Conservation (phyloP, 2,888 invertebrate species). For the Troglohyphantes excavatus region DNA sequence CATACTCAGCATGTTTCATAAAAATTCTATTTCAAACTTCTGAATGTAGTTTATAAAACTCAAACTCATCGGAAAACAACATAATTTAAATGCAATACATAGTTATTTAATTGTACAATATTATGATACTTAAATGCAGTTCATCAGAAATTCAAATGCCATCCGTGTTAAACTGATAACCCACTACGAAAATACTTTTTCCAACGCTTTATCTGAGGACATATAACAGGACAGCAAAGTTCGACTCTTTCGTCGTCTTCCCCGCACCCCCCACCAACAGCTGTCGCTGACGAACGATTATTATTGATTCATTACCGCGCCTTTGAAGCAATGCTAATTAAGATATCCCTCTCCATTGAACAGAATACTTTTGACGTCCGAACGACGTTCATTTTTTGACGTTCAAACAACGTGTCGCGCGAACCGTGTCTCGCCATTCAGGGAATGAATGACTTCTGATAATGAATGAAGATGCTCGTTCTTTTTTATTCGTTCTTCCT, state of each 20-base stretch:
- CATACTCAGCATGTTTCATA: no score
- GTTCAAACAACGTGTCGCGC: neutral
- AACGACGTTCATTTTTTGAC: constrained; percentile 41
- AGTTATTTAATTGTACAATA: no score
- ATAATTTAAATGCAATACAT: no score
- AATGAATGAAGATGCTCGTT: constrained; percentile 29
- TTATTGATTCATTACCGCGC: constrained; percentile 54
- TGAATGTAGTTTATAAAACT: no score
- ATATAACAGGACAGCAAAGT: constrained; percentile 26
- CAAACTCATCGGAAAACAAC: no score
- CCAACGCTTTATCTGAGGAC: neutral
- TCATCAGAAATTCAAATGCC: no score
- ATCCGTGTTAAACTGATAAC: no score
- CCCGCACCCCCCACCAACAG: neutral
- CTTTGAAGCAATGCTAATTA: constrained; percentile 60
- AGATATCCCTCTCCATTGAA: constrained; percentile 37
- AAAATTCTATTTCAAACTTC: no score
- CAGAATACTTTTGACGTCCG: constrained; percentile 53
- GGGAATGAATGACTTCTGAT: constrained; percentile 51
- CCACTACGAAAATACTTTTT: no score
- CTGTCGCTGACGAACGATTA: constrained; percentile 54
- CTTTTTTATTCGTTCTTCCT: neutral
- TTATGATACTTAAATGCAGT: no score
- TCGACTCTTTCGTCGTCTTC: neutral
- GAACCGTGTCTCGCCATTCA: constrained; percentile 30